Percentiles rank a stretch among this genome's conserved stretches.
Evolutionary conservation across 2,113 vertebrate genomes (phyloP).

Genomic region (Hydropotes inermis): DNA sequence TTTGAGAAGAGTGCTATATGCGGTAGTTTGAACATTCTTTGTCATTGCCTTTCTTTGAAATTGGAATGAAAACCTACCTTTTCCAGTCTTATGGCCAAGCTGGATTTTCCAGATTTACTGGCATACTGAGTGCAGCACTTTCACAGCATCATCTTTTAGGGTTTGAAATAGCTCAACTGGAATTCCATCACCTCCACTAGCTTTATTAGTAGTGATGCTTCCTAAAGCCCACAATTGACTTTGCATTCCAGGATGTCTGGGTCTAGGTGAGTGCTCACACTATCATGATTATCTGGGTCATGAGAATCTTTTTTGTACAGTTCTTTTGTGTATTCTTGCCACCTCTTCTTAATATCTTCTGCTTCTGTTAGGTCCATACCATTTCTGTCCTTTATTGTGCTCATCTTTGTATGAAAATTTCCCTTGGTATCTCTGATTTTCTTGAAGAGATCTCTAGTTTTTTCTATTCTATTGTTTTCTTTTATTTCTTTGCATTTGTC

Average conservation of each 20-base stretch:
- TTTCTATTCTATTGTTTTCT: neutral
- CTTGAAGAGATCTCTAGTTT: neutral
- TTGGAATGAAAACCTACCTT: neutral
- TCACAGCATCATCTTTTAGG: neutral
- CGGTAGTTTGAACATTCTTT: neutral
- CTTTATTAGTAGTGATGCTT: neutral
- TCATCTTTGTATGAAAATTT: neutral
- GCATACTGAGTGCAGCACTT: neutral
- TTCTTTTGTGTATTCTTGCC: neutral
- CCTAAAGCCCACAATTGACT: neutral
- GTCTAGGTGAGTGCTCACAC: neutral
- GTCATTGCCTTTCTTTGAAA: neutral
- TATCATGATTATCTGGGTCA: neutral
- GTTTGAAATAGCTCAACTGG: neutral
- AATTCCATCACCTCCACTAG: neutral
- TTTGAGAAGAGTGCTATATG: neutral
- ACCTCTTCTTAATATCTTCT: neutral
- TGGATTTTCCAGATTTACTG: neutral
- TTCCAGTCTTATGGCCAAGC: neutral
- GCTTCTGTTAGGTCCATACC: neutral
- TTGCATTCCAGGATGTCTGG: neutral
- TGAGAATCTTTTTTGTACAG: neutral
- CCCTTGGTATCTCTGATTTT: neutral
- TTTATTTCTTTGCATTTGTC: neutral
- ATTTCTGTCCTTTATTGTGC: neutral